Evolutionary conservation across 2,113 vertebrate genomes (phyloP), one percentile per base, ranked within the genome.

Genomic region (Setophaga coronata): DNA sequence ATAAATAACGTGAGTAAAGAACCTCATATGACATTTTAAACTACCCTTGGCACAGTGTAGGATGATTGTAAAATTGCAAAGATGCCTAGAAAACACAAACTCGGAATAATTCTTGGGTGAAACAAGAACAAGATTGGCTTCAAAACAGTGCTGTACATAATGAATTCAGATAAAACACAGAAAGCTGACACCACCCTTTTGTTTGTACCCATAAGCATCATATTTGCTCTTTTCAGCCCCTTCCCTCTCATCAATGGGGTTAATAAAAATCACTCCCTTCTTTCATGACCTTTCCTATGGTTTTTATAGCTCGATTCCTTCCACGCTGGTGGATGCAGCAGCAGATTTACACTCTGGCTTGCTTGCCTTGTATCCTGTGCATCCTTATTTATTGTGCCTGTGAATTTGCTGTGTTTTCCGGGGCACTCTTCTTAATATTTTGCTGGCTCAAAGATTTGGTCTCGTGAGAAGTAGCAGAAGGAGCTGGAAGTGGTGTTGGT

Each of bases 21-120:
- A 87, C 64, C 87, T 93, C 62, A 5, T 80, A 66, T 82, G 78
- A 31, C 79, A 81, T 91, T 96, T 94, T 58, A 85, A 97, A 87
- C 91, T 87, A 70, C 82, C 62, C 79, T 77, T 95, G 89, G 78
- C 82, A 91, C 48, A 18, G 74, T 14, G 86, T 61, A 56, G 82
- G 73, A 47, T 58, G 93, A 73, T 47, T 88, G 77, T 87, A 93
- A 94, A 93, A 91, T 81, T 67, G 51, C 77, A 87, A 34, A 89
- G 90, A 70, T 89, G 77, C 83, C 94, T 93, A 7, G 77, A 82
- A 94, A 97, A 91, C 79, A 93, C 70, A 85, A 80, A 56, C 81
- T 82, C 24, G 4, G 87, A 94, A 83, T 93, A 74, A 96, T 96
- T 95, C 67, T 69, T 82, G 31, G 53, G 33, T 61, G 72, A 78